Conservation (phyloP, 2,113 vertebrate genomes). For the Eupsittula cactorum region DNA sequence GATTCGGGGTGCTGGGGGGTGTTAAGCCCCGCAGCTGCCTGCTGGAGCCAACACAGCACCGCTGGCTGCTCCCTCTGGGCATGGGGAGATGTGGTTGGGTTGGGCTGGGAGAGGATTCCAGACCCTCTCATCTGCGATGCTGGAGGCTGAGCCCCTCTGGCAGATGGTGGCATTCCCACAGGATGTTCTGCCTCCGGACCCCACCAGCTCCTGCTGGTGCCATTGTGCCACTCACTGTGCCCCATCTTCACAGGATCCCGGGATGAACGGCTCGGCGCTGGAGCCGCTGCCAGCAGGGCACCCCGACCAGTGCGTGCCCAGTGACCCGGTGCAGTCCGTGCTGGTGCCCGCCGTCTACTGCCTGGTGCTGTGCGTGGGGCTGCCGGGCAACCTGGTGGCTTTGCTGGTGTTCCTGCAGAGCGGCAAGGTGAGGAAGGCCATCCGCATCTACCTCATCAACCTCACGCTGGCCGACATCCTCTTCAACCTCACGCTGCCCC, state of each 20-base stretch:
- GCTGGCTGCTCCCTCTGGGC: not conserved
- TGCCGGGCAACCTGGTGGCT: constrained; percentile 58
- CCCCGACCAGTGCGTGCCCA: not conserved
- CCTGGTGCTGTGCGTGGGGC: constrained; percentile 67
- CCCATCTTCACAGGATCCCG: not conserved
- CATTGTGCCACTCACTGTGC: not conserved
- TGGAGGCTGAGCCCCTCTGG: not conserved
- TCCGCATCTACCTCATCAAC: constrained; percentile 73
- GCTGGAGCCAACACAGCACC: not conserved
- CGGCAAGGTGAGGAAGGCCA: constrained; percentile 52
- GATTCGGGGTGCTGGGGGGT: not conserved
- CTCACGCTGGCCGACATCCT: constrained; percentile 67
- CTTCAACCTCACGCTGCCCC: constrained; percentile 70
- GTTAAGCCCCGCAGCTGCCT: not conserved
- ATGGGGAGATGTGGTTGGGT: rapidly evolving
- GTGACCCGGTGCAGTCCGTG: constrained; percentile 33
- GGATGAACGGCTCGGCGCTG: not conserved
- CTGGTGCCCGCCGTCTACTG: constrained; percentile 44
- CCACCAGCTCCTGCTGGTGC: not conserved
- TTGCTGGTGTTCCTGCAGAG: constrained; percentile 62
- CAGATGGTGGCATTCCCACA: rapidly evolving
- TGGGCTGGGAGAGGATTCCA: not conserved
- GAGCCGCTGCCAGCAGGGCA: not conserved
- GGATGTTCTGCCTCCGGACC: not conserved
- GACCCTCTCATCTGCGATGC: not conserved